Evolutionary conservation across 64 coral and sea anemone species (phyloP).

Genomic region (Porites australiensis): DNA sequence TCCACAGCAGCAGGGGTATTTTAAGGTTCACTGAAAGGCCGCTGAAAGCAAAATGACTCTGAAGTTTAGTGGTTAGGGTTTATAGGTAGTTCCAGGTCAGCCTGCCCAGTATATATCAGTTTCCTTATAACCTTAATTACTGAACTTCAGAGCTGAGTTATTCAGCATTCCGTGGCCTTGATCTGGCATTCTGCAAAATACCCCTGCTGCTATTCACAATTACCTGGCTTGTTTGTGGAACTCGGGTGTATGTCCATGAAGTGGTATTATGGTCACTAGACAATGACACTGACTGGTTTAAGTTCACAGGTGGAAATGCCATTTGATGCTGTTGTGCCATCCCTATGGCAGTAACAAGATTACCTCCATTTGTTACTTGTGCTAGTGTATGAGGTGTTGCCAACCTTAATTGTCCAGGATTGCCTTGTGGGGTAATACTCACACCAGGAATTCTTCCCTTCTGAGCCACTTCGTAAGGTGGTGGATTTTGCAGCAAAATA

Average conservation of each 20-base stretch:
- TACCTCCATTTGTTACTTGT: background rate
- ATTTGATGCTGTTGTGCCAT: conserved; percentile 17
- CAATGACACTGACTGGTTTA: background rate
- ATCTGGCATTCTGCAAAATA: too few relatives aligned
- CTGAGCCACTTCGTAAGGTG: background rate
- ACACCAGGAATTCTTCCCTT: background rate
- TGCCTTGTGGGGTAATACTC: background rate
- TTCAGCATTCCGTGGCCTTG: too few relatives aligned
- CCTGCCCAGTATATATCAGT: too few relatives aligned
- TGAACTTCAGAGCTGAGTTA: too few relatives aligned
- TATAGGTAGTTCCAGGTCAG: too few relatives aligned
- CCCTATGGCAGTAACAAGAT: background rate
- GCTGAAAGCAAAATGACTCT: too few relatives aligned
- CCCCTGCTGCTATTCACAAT: background rate
- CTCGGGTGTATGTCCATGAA: background rate
- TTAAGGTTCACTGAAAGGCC: too few relatives aligned
- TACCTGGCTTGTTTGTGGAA: conserved; percentile 36
- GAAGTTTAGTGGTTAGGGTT: too few relatives aligned
- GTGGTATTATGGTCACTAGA: conserved; percentile 15
- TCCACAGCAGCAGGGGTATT: too few relatives aligned
- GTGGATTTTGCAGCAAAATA: background rate
- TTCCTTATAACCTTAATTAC: too few relatives aligned
- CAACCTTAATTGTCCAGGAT: conserved; percentile 3
- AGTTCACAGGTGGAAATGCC: background rate
- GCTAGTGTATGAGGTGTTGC: background rate